Conservation (phyloP, 2,888 invertebrate species). For the Heliconius ismenius region DNA sequence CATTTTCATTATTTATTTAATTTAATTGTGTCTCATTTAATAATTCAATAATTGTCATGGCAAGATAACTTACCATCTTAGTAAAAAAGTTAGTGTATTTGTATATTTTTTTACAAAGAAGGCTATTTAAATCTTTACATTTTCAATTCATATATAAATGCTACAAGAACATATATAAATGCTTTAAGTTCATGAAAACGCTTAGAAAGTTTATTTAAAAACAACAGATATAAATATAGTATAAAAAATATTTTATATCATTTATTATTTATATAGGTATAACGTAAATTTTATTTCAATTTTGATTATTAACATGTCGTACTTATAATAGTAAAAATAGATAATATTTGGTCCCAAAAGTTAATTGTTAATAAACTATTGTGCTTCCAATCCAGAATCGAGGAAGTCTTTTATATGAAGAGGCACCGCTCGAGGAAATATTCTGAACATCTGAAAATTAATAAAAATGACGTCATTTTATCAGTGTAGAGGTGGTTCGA, state of each 20-base stretch:
- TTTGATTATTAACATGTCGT: not conserved
- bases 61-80: not conserved
- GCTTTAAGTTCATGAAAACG: too few relatives aligned
- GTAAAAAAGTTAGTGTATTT: not conserved
- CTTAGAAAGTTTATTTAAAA: not conserved
- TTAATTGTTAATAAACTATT: constrained; percentile 49
- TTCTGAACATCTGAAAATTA: constrained; percentile 77
- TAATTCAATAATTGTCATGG: not conserved
- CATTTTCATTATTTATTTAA: not conserved
- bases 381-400: constrained; percentile 84
- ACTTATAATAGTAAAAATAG: constrained; percentile 30
- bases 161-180: not conserved
- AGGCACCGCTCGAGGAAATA: constrained; percentile 79
- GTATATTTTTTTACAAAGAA: not conserved
- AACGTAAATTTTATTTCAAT: not conserved
- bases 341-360: constrained; percentile 26
- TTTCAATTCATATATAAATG: not conserved
- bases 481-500: too few relatives aligned
- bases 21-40: not conserved
- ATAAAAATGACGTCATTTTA: too few relatives aligned
- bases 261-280: not conserved
- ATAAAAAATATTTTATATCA: not conserved
- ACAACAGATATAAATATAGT: not conserved
- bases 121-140: not conserved
- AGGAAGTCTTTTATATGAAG: constrained; percentile 83